Percentiles rank a stretch among this genome's conserved stretches.
Evolutionary conservation across 1,140 invertebrate genomes (phyloP).

Genomic region (Artemia franciscana): DNA sequence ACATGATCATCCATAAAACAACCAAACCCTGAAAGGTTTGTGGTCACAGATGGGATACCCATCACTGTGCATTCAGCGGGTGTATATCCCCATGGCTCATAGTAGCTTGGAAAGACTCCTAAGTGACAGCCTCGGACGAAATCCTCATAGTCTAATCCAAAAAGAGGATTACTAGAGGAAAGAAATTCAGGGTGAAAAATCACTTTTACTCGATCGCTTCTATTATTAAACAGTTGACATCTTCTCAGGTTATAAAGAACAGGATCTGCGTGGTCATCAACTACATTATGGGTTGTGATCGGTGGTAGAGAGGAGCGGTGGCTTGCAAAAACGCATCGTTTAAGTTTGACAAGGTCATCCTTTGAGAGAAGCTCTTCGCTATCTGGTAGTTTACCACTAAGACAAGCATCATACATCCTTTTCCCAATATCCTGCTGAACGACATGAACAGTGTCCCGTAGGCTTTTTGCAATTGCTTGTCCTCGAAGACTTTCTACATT

Average conservation of each 20-base stretch:
- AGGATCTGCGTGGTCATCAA: slow-evolving; percentile 79
- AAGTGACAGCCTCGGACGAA: slow-evolving; percentile 97
- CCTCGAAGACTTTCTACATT: slow-evolving; percentile 94
- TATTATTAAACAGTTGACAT: slow-evolving; percentile 85
- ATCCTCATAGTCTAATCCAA: slow-evolving; percentile 96
- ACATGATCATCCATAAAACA: slow-evolving; percentile 99
- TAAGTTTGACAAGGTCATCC: slow-evolving; percentile 85
- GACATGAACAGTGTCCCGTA: slow-evolving; percentile 82
- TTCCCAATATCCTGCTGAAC: slow-evolving; percentile 85
- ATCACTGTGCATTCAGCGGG: slow-evolving; percentile 99
- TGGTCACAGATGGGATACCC: slow-evolving; percentile 93
- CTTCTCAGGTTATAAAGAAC: slow-evolving; percentile 64
- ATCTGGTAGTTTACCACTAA: slow-evolving; percentile 64
- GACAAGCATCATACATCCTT: slow-evolving; percentile 78
- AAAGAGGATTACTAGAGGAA: slow-evolving; percentile 88
- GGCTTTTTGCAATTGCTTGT: slow-evolving; percentile 87
- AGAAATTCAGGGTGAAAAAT: slow-evolving; percentile 99
- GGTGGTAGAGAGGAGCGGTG: slow-evolving; percentile 78
- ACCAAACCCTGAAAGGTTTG: slow-evolving; percentile 93
- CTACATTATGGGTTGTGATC: slow-evolving; percentile 92
- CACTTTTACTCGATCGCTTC: slow-evolving; percentile 86
- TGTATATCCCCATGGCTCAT: slow-evolving; percentile 99
- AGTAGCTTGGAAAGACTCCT: slow-evolving; percentile 95
- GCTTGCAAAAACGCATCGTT: slow-evolving; percentile 82
- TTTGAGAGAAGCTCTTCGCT: slow-evolving; percentile 58